A percentile compares a stretch with the other conserved stretches of the same genome.
Conservation (phyloP, 1,140 invertebrate species). For the Drosophila eugracilis region DNA sequence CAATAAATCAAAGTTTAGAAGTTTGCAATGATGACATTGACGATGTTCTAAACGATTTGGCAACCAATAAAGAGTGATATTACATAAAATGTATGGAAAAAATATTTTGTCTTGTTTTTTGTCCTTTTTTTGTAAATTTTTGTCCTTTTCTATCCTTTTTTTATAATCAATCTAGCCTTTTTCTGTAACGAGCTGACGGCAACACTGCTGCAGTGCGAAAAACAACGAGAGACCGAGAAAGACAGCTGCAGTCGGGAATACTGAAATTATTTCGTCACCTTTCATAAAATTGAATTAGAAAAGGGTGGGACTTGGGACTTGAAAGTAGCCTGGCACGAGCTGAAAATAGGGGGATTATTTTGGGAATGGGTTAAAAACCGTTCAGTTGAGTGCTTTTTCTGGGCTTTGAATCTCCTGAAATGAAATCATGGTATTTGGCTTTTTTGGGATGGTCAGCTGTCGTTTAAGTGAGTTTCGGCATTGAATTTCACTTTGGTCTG, state of each 20-base stretch:
- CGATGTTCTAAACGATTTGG: too few species aligned
- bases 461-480: conserved; percentile 27
- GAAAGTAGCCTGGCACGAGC: conserved; percentile 37
- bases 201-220: too few species aligned
- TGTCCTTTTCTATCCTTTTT: too few species aligned
- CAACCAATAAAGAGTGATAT: too few species aligned
- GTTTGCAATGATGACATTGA: too few species aligned
- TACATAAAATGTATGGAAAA: too few species aligned
- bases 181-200: too few species aligned
- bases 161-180: too few species aligned
- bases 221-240: too few species aligned
- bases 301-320: conserved; percentile 15
- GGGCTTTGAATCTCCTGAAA: conserved; percentile 8
- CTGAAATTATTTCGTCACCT: conserved; percentile 45
- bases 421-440: conserved; percentile 20
- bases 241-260: conserved; percentile 42
- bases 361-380: conserved; percentile 21
- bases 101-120: too few species aligned
- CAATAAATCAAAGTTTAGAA: too few species aligned
- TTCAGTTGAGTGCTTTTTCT: conserved; percentile 42
- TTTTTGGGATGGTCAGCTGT: conserved; percentile 39
- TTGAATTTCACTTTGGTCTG: conserved; percentile 65
- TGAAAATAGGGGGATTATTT: conserved; percentile 16
- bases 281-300: conserved; percentile 43
- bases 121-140: too few species aligned